A percentile compares a stretch with the other conserved stretches of the same genome.
These are phyloP conservation scores for Hyalella azteca DNA, from an alignment of 2,888 invertebrate genomes.

Conservation along the genomic window DNA sequence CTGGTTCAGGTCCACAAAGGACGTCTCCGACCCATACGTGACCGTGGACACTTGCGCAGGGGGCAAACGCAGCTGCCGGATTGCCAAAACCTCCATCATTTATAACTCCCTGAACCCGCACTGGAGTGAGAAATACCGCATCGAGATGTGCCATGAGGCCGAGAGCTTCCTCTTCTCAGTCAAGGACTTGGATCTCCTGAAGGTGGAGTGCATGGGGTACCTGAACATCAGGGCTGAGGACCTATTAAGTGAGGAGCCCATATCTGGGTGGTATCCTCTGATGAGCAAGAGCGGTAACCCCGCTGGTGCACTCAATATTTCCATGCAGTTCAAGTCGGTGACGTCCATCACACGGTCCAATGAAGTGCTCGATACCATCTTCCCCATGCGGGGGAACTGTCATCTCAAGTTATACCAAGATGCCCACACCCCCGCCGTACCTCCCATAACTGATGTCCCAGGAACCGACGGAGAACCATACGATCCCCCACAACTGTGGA, in stretches of 20 bases:
- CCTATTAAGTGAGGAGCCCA: constrained; percentile 46
- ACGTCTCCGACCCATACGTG: constrained; percentile 59
- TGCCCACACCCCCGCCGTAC: constrained; percentile 58
- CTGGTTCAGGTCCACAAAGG: constrained; percentile 55
- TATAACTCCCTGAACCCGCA: constrained; percentile 57
- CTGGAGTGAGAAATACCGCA: constrained; percentile 58
- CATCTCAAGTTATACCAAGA: constrained; percentile 57
- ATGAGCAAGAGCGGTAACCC: constrained; percentile 45
- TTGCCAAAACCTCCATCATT: constrained; percentile 58
- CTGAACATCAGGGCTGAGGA: constrained; percentile 55
- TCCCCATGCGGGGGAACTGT: constrained; percentile 53
- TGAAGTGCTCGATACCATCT: constrained; percentile 57
- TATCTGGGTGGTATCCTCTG: constrained; percentile 56
- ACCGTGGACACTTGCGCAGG: constrained; percentile 54
- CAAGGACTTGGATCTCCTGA: constrained; percentile 55
- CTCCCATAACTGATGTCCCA: constrained; percentile 52
- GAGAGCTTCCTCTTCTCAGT: constrained; percentile 53
- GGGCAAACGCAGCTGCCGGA: constrained; percentile 53
- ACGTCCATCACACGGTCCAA: constrained; percentile 50
- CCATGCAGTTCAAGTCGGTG: constrained; percentile 48
- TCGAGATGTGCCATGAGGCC: constrained; percentile 57
- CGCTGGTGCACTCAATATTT: constrained; percentile 50
- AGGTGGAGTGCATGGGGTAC: constrained; percentile 54
- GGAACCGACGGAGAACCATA: constrained; percentile 49
- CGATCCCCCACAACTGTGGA: constrained; percentile 55